Evolutionary conservation across 2,113 vertebrate genomes (phyloP), one percentile per base, ranked within the genome.

Genomic region (Paradoxurus hermaphroditus): DNA sequence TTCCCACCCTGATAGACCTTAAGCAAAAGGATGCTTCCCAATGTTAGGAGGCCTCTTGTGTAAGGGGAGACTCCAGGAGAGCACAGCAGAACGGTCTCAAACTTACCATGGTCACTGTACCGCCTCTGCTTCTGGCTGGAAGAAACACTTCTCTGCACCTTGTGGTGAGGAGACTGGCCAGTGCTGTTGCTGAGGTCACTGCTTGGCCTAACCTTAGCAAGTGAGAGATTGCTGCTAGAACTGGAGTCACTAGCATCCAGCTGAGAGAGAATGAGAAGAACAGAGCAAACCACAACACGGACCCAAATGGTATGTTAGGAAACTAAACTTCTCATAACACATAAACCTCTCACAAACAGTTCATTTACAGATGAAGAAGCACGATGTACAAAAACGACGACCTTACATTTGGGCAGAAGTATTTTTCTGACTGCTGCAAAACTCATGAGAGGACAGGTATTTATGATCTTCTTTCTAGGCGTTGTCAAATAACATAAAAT

Each of bases 91-190:
- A 90, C 34, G 4, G 39, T 31, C 84, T 75, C 73, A 27, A 9
- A 96, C 99, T 99, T 96, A 99, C 99, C 99, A n/a, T 99, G 99
- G 89, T 99, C 99, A 73, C 99, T 99, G 98, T 99, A 99, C 73
- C 99, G 99, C 92, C 99, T 98, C 98, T 99, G 99, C 85, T 99
- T 99, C 98, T 99, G 99, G 98, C 99, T 99, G 96, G 99, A 99
- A 85, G 99, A 99, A 96, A 99, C 98, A 94, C 99, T 99, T 98
- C 99, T 99, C 98, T 99, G 99, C 94, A 99, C 99, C 98, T 99
- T 99, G 98, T 99, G 99, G 98, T 99, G 99, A 90, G 99, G 99
- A 31, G 99, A 99, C 98, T 99, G 99, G 98, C 99, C 99, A 95
- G 99, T 99, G 95, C 99, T 99, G 86, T 99, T 99, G 97, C 99